phyloP scores from a whole-genome alignment of 2,888 invertebrate species.

The Luffia ferchaultella region DNA sequence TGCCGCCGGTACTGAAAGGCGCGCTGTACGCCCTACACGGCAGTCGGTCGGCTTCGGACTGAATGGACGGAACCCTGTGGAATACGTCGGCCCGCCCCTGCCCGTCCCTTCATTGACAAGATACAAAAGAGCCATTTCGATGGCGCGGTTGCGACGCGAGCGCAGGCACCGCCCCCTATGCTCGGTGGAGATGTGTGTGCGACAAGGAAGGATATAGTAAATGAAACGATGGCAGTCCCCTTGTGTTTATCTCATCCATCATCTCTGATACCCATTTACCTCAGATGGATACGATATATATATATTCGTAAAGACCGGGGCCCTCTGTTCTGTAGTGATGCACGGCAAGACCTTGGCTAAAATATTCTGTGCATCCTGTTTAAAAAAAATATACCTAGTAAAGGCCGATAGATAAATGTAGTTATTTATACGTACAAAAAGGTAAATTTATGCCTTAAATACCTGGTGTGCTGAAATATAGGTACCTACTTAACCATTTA shows the following conservation, averaged over 20 bases:
- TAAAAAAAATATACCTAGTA: too few species aligned
- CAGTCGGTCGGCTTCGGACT: slow-evolving; percentile 17
- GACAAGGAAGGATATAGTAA: slow-evolving; percentile 30
- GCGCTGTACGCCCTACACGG: slow-evolving; percentile 5
- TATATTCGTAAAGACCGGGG: neutral
- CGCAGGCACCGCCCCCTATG: slow-evolving; percentile 1
- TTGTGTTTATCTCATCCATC: slow-evolving; percentile 56
- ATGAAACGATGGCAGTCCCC: slow-evolving; percentile 28
- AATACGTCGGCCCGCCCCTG: slow-evolving; percentile 38
- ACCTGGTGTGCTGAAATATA: too few species aligned
- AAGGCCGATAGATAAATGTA: too few species aligned
- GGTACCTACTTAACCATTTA: too few species aligned
- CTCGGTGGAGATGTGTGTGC: slow-evolving; percentile 14
- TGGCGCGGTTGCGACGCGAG: slow-evolving; percentile 11
- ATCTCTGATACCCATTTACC: slow-evolving; percentile 28
- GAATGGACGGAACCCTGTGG: slow-evolving; percentile 32
- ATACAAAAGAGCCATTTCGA: slow-evolving; percentile 53
- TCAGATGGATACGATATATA: neutral
- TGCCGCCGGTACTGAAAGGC: neutral
- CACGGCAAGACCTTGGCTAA: too few species aligned
- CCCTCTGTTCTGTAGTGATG: neutral
- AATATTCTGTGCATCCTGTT: too few species aligned
- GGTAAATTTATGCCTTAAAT: too few species aligned
- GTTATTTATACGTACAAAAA: too few species aligned
- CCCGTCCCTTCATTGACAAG: slow-evolving; percentile 61